phyloP scores from a whole-genome alignment of 2,888 invertebrate species.

The Diarsia brunnea region DNA sequence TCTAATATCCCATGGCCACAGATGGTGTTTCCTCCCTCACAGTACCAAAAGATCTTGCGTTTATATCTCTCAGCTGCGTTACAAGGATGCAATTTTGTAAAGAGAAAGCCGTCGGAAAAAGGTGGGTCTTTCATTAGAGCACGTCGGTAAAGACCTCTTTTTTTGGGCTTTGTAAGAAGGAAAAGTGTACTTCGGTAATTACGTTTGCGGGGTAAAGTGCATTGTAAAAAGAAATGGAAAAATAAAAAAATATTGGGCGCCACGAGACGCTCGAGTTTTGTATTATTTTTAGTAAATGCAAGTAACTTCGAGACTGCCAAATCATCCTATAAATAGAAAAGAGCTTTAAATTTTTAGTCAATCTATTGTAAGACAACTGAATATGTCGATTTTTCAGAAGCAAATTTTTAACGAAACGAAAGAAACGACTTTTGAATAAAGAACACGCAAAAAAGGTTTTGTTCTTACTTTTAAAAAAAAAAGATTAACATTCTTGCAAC shows the following conservation, averaged over 20 bases:
- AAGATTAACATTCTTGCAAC: slow-evolving; percentile 18
- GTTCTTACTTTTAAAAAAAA: slow-evolving; percentile 29
- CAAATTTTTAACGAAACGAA: slow-evolving; percentile 25
- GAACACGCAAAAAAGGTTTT: slow-evolving; percentile 35
- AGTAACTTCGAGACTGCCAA: neutral
- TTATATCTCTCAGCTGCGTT: slow-evolving; percentile 41
- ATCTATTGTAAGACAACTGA: slow-evolving; percentile 43
- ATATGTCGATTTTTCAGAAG: slow-evolving; percentile 44
- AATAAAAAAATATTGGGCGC: neutral
- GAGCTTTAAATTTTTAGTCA: slow-evolving; percentile 23
- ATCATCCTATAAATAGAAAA: neutral
- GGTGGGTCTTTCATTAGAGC: slow-evolving; percentile 46
- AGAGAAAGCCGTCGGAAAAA: slow-evolving; percentile 29
- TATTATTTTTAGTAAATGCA: neutral
- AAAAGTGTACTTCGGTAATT: neutral
- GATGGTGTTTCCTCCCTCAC: slow-evolving; percentile 15
- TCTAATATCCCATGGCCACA: slow-evolving; percentile 23
- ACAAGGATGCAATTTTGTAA: slow-evolving; percentile 55
- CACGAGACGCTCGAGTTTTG: no score
- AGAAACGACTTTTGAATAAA: slow-evolving; percentile 27
- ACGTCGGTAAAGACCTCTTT: neutral
- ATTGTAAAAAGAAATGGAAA: neutral
- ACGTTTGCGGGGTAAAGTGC: neutral
- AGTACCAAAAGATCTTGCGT: slow-evolving; percentile 18
- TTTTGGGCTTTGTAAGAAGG: slow-evolving; percentile 14